phyloP scores from a whole-genome alignment of 2,797 vertebrate species.

The Parauchenoglanis punctatus region DNA sequence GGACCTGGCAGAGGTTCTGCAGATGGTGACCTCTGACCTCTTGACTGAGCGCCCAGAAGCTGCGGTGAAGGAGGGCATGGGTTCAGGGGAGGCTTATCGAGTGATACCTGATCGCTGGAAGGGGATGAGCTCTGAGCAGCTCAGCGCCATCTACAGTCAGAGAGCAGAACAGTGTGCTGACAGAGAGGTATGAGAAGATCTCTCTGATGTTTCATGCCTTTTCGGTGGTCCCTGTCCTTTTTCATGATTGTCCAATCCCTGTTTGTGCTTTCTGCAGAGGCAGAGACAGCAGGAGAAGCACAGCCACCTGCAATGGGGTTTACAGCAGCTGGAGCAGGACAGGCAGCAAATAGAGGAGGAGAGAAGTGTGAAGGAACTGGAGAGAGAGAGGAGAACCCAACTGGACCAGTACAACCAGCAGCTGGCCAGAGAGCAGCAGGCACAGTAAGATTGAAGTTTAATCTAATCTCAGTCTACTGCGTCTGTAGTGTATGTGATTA shows the following conservation, averaged over 20 bases:
- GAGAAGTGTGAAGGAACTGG: slow-evolving; percentile 59
- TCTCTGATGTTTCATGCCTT: background rate
- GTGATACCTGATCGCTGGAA: slow-evolving; percentile 76
- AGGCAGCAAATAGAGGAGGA: slow-evolving; percentile 64
- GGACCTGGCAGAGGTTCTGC: slow-evolving; percentile 66
- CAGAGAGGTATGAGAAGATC: slow-evolving; percentile 66
- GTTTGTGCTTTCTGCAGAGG: slow-evolving; percentile 62
- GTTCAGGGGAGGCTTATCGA: slow-evolving; percentile 14
- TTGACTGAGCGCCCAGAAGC: slow-evolving; percentile 74
- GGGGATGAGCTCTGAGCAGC: slow-evolving; percentile 75
- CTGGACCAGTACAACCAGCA: slow-evolving; percentile 69
- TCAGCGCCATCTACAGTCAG: slow-evolving; percentile 66
- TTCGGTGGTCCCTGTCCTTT: background rate
- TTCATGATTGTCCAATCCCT: background rate
- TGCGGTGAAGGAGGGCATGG: slow-evolving; percentile 52
- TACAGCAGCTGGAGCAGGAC: slow-evolving; percentile 62
- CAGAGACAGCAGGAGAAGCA: slow-evolving; percentile 63
- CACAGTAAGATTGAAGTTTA: slow-evolving; percentile 63
- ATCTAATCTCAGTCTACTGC: background rate
- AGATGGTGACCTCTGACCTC: slow-evolving; percentile 75
- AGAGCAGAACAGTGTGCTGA: slow-evolving; percentile 67
- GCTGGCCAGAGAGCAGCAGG: slow-evolving; percentile 73
- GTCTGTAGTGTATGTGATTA: background rate
- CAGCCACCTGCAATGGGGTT: slow-evolving; percentile 62
- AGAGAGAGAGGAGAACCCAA: slow-evolving; percentile 66